Conservation (phyloP, 2,797 vertebrate species). For the Bovichtus variegatus region DNA sequence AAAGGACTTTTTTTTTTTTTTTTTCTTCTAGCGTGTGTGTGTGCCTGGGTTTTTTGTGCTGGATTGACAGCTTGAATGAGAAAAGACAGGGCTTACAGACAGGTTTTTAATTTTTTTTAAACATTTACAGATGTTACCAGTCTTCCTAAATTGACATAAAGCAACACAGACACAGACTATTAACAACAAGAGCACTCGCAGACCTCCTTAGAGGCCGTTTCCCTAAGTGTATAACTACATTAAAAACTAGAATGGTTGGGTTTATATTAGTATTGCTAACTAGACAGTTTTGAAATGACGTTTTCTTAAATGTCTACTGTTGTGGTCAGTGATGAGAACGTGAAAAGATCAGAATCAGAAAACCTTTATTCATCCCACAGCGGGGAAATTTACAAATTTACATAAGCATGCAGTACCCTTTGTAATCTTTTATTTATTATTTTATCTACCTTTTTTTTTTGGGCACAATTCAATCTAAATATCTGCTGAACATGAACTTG, state of each 20-base stretch:
- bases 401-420: too few species aligned
- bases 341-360: too few species aligned
- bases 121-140: constrained; percentile 4
- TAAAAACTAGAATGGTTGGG: background rate
- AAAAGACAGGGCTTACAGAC: background rate
- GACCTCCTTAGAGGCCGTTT: too few species aligned
- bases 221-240: background rate
- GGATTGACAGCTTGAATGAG: constrained; percentile 17
- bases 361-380: too few species aligned
- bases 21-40: background rate
- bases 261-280: background rate
- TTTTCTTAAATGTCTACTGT: too few species aligned
- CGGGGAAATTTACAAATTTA: too few species aligned
- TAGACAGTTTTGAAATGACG: too few species aligned
- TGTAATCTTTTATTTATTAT: too few species aligned
- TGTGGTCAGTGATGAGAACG: too few species aligned
- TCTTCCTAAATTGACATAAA: background rate
- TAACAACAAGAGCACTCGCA: background rate
- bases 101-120: background rate
- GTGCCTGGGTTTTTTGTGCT: background rate
- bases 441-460: too few species aligned
- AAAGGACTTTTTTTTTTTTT: accelerated
- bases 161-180: constrained; percentile 3
- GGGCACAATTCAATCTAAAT: constrained; percentile 15
- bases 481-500: constrained; percentile 14